A percentile compares a stretch with the other conserved stretches of the same genome.
These are phyloP conservation scores for Anastatus disparis DNA, from an alignment of 1,140 invertebrate species.

Conservation along the genomic window DNA sequence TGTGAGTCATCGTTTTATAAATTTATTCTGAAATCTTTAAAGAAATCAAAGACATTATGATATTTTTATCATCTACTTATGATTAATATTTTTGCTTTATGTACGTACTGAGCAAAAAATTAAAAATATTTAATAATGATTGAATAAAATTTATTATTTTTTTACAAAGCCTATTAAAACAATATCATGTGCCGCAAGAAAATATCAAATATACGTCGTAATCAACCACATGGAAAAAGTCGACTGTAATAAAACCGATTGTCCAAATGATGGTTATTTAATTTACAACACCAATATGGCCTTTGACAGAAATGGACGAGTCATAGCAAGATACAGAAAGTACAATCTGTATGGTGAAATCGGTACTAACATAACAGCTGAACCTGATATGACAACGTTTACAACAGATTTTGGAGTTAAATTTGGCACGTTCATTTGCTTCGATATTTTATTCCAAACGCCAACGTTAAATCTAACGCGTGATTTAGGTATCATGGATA, in stretches of 20 bases:
- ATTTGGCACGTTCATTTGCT: slow-evolving; percentile 82
- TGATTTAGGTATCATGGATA: slow-evolving; percentile 71
- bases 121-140: not conserved
- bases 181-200: slow-evolving; percentile 70
- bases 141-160: slow-evolving; percentile 23
- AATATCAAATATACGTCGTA: slow-evolving; percentile 72
- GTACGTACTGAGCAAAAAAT: not conserved
- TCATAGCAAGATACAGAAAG: slow-evolving; percentile 79
- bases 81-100: slow-evolving; percentile 2
- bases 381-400: slow-evolving; percentile 68
- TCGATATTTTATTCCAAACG: slow-evolving; percentile 77
- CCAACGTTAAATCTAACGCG: slow-evolving; percentile 71
- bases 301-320: slow-evolving; percentile 73
- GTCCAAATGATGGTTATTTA: slow-evolving; percentile 58
- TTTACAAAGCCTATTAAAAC: slow-evolving; percentile 57
- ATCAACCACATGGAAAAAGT: slow-evolving; percentile 78
- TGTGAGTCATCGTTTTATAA: not conserved
- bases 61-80: not conserved
- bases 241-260: slow-evolving; percentile 62
- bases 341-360: slow-evolving; percentile 74
- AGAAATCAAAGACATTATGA: not conserved
- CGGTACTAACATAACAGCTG: slow-evolving; percentile 66
- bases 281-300: slow-evolving; percentile 83
- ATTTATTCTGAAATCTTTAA: not conserved
- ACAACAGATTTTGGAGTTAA: slow-evolving; percentile 83